Base-by-base conservation (phyloP, 37 sponge, comb jelly and placozoan species). In the Bolinopsis microptera region DNA sequence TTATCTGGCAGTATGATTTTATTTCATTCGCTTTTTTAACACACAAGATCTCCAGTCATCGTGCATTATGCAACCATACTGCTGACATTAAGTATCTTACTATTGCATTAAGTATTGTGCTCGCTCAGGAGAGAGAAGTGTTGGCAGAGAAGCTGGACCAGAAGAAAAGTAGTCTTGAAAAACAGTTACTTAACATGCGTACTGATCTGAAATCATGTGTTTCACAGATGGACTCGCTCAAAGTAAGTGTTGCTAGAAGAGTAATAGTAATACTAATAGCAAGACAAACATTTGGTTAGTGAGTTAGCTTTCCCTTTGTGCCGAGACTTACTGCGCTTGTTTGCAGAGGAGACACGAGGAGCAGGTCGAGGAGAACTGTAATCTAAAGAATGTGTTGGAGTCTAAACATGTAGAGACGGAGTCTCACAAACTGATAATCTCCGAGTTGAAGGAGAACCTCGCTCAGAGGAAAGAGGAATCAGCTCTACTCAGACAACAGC, bases 361-460 rank as follows among this genome's bases (percentile, higher is more conserved):
- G 82, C 82, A 80, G 37, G 36, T 16, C 1, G 82, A 28, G 22
- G 82, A 80, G 37, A 80, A 34, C 16, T 34, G 1, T 8, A 2
- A 31, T 34, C 23, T 80, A 22, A 24, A 80, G 36, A 35, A 31
- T 1, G 2, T 80, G 36, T 16, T 33, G 22, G 36, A 32, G 21
- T 34, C 82, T 1, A 2, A 22, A 34, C 32, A 80, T 9, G 30
- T 5, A 3, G 82, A 80, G 37, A 13, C 8, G 8, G 23, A 80
- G 21, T 80, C 82, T 13, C 82, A 80, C 38, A 32, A 33, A 1
- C 38, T 80, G 9, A 80, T 80, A 3, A 80, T 80, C 2, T 24
- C 38, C 32, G 82, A 80, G 38, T 22, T 80, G 82, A 80, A 80
- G 82, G 82, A 80, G 36, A 80, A 35, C 37, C 2, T 80, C 1